Evolutionary conservation across 2,797 vertebrate species (phyloP), one percentile per base, ranked within the genome.

Genomic region (Tympanoctomys barrerae): DNA sequence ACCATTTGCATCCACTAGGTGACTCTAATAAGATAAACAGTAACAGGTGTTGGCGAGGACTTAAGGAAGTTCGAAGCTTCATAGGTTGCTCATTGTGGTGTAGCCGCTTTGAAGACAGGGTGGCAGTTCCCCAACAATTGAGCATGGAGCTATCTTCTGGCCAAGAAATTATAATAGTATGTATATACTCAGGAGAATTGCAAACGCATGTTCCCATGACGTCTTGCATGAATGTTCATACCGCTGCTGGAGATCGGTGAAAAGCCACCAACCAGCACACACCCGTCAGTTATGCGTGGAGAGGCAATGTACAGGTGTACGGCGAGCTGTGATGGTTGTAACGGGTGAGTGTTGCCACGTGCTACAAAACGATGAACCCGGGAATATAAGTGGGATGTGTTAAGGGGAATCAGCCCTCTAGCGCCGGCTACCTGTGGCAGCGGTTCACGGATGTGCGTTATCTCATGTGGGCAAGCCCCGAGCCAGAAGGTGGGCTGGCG

Each of bases 211-310:
- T 70, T 52, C n/a, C 77, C 49, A 46, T 7, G 54, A 77, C 57
- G 16, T 14, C 91, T 89, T 36, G 61, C 71, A 46, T 26, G 8
- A 95, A 85, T 93, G 54, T 92, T 82, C 49, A 71, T 39, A 42
- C 49, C 14, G 59, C 83, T 85, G 87, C 84, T 89, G 18, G 42
- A 81, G 70, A 52, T 28, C 39, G 52, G 52, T 1, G 10, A 70
- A 49, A 93, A 87, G 21, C 6, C 33, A 12, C 4, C 66, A 77
- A 61, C 21, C 78, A 36, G 12, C 59, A 89, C 52, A 59, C 13
- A 31, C 10, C 4, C 28, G 62, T 52, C 75, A 31, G 19, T 52
- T 1, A 28, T 49, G 73, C 18, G 8, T 49, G 42, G 13, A 49
- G 26, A 31, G 7, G 73, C 13, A 77, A 3, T 31, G 31, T n/a